Base-by-base conservation (phyloP, 2,113 vertebrate genomes). In the Lepisosteus osseus region DNA sequence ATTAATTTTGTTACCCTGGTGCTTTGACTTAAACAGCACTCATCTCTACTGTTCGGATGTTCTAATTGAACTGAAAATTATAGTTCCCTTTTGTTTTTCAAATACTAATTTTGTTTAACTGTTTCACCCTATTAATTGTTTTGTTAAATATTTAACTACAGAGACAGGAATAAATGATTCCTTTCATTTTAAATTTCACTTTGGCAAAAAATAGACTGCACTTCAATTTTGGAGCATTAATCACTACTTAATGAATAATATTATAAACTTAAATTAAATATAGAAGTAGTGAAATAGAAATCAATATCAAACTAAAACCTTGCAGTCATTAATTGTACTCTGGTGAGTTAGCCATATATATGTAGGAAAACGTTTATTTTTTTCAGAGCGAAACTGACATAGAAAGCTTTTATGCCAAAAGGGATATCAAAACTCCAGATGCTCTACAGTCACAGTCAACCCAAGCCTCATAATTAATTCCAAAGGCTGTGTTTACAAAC, bases 171-270 rank as follows among this genome's bases (percentile, higher is more conserved):
- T 51, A 51, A 51, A 51, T 5, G 5, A 51, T 51, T 1, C 47
- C 1, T 73, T 68, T 61, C 67, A 73, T 73, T 73, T 73, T 45
- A 62, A 43, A 73, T 73, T 68, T 68, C 65, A 68, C 55, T 73
- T 73, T 72, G 47, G 42, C 51, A 65, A 68, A 65, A 63, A 73
- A 68, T 54, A 65, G 67, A 73, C 67, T 73, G 72, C 72, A 68
- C 67, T 65, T 73, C 65, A 68, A 56, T 73, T 73, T 57, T 67
- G 67, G 72, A 67, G 51, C 72, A 68, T 73, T 62, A 73, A 65
- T 44, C 65, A 61, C 65, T 61, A 73, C 67, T 61, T 56, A 47
- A 65, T 45, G 67, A 68, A 72, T 72, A 67, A 67, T 56, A 67
- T 54, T 67, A 73, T 73, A 67, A 73, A 67, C 5, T 51, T 6